phyloP scores from a whole-genome alignment of 2,113 vertebrate species.

The Acanthochromis polyacanthus region DNA sequence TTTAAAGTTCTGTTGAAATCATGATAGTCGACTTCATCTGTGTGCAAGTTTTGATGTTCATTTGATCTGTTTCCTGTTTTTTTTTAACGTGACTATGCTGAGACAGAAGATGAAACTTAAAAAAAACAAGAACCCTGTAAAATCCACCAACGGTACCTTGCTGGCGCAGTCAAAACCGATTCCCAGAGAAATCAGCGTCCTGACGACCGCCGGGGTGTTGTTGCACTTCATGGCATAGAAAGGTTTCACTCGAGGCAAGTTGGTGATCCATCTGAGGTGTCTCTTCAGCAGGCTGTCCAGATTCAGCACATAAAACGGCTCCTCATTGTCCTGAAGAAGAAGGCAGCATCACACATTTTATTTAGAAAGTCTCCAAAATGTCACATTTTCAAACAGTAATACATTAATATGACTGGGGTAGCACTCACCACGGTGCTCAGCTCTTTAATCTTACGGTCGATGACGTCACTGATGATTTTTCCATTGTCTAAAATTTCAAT shows the following conservation, averaged over 20 bases:
- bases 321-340: constrained; percentile 32
- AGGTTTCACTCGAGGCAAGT: constrained; percentile 90
- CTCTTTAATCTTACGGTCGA: constrained; percentile 32
- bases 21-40: no score
- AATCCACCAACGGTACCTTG: constrained; percentile 84
- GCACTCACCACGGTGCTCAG: not conserved
- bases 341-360: not conserved
- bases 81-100: no score
- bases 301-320: constrained; percentile 19
- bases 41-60: no score
- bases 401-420: no score
- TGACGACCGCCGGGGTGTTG: constrained; percentile 87
- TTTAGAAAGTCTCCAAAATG: no score
- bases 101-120: not conserved
- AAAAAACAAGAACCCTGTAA: not conserved
- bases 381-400: no score
- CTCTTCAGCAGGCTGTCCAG: constrained; percentile 61
- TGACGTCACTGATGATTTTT: constrained; percentile 17
- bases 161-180: constrained; percentile 94
- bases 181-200: constrained; percentile 86
- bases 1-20: no score
- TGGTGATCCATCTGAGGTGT: constrained; percentile 89
- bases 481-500: constrained; percentile 17
- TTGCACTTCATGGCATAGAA: constrained; percentile 95
- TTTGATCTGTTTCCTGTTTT: no score